Evolutionary conservation across 2,888 invertebrate species (phyloP).

Genomic region (Coremacera marginata): DNA sequence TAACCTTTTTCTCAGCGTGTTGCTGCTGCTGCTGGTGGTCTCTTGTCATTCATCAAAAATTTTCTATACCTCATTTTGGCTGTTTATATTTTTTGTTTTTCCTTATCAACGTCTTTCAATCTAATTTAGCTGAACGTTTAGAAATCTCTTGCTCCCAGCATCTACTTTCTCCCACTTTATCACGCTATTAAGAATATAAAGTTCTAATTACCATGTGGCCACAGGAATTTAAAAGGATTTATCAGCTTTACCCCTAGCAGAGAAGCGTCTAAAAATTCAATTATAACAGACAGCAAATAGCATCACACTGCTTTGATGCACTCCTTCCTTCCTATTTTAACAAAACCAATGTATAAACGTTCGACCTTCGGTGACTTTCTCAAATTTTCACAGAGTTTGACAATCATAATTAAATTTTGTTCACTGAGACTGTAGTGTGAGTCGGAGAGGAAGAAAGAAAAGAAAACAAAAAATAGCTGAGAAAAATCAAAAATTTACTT

Average conservation of each 20-base stretch:
- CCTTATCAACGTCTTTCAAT: too few species aligned
- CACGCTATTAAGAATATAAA: not conserved
- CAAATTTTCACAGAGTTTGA: not conserved
- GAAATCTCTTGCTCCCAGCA: not conserved
- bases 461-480: not conserved
- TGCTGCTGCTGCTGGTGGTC: too few species aligned
- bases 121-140: not conserved
- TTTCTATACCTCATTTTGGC: too few species aligned
- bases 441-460: not conserved
- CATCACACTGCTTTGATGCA: not conserved
- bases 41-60: too few species aligned
- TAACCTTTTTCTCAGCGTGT: too few species aligned
- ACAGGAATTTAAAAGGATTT: conserved; percentile 10
- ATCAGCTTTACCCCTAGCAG: not conserved
- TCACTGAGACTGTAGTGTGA: too few species aligned
- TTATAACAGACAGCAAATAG: not conserved
- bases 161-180: not conserved
- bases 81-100: too few species aligned
- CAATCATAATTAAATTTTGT: conserved; percentile 9
- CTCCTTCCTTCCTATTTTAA: too few species aligned
- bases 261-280: not conserved
- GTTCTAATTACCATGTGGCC: conserved; percentile 9
- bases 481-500: too few species aligned
- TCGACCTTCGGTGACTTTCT: conserved; percentile 5
- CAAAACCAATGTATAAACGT: not conserved